Conservation (phyloP, 2,797 vertebrate species). For the Anomalospiza imberbis region DNA sequence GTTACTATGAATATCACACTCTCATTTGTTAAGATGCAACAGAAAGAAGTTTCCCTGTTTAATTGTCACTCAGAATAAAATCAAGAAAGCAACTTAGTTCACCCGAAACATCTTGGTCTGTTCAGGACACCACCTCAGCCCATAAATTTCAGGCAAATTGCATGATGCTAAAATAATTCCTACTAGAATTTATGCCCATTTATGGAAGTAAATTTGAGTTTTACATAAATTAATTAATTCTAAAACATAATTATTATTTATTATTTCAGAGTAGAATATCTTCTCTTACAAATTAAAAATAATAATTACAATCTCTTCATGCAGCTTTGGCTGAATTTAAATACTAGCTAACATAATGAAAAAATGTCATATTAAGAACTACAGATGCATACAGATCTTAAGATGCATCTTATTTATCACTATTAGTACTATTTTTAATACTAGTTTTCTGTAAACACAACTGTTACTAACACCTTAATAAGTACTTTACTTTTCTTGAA, state of each 20-base stretch:
- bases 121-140: background rate
- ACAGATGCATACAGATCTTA: background rate
- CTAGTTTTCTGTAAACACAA: background rate
- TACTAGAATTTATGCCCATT: background rate
- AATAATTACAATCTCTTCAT: background rate
- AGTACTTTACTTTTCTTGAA: background rate
- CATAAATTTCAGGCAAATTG: background rate
- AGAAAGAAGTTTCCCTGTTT: background rate
- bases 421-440: background rate
- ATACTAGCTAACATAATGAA: background rate
- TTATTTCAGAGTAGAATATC: background rate
- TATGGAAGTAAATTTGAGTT: background rate
- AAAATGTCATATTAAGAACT: background rate
- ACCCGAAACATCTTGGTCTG: background rate
- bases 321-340: background rate
- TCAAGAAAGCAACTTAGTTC: background rate
- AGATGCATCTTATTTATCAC: background rate
- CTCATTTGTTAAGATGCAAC: background rate
- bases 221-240: background rate
- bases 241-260: background rate
- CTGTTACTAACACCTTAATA: background rate
- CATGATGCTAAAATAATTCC: background rate
- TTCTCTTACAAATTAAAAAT: background rate
- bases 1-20: background rate
- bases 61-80: background rate